Base-by-base conservation (phyloP, 2,888 invertebrate genomes). In the Lasioglossum zephyrum region DNA sequence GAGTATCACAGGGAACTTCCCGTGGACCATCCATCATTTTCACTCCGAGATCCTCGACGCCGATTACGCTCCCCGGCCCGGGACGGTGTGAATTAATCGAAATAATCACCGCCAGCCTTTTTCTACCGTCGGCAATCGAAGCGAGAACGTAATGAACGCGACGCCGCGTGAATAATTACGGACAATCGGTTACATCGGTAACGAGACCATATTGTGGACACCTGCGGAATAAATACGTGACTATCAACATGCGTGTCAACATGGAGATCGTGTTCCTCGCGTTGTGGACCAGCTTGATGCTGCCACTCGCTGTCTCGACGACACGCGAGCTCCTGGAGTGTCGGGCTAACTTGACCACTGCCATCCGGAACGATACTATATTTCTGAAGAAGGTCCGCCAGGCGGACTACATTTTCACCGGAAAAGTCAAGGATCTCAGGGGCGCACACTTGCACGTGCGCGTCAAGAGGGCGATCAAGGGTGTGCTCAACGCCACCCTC, bases 391-490 rank as follows among this genome's bases (percentile, higher is more conserved):
- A 93, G 85, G 93, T 95, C 31, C 92, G 91, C 26, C 90, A 91
- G 47, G 90, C 95, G 39, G 93, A 95, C 73, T 94, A 92, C 85
- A 93, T 95, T 53, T 95, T 95, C 83, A 95, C 95, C 16, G 95
- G 95, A 4, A 95, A 95, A 81, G 93, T 95, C 69, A 93, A 93
- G 84, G 94, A 94, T 39, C 78, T 94, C 44, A 81, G 88, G 4
- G 88, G 89, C 57, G 90, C 88, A 0, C 89, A 89, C 44, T 79
- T 95, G 77, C 91, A 92, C 76, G 92, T 94, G 41, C 91, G 92
- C 78, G 95, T 95, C 53, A 95, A 94, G 79, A 90, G 95, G 16
- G 92, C 94, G 66, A 94, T 95, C 85, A 95, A 95, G 85, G 95
- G 95, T 9, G 78, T 79, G 22, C 86, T 94, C 26, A 93, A 93